Evolutionary conservation across 1,140 invertebrate species (phyloP).

Genomic region (Physella acuta): DNA sequence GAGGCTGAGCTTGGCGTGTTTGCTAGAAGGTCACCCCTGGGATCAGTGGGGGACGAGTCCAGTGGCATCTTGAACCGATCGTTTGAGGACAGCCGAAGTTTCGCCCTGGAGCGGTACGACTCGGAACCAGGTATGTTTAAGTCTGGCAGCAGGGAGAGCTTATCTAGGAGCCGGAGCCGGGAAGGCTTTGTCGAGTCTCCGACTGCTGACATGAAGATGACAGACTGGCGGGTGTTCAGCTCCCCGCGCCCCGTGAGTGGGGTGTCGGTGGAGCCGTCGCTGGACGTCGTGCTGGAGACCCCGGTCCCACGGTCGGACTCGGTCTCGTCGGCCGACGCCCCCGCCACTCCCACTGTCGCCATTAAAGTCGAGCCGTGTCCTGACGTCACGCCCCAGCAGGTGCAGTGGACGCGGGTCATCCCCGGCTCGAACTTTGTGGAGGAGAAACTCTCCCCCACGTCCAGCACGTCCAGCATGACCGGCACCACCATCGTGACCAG

Average conservation of each 20-base stretch:
- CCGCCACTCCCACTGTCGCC: background rate
- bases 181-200: conserved; percentile 11
- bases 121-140: conserved; percentile 10
- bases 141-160: conserved; percentile 4
- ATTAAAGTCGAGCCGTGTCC: background rate
- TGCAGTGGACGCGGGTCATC: conserved; percentile 15
- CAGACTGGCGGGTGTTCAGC: background rate
- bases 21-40: background rate
- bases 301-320: background rate
- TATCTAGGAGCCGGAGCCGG: conserved; percentile 3
- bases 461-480: background rate
- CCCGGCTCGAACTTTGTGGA: conserved; percentile 22
- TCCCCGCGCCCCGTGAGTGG: background rate
- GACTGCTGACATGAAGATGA: background rate
- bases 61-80: conserved; percentile 10
- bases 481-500: no score
- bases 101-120: conserved; percentile 18
- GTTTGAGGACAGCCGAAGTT: conserved; percentile 13
- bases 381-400: background rate
- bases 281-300: conserved; percentile 19
- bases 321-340: background rate
- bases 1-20: background rate
- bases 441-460: conserved; percentile 12
- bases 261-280: background rate
- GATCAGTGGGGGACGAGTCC: background rate